phyloP scores from a whole-genome alignment of 2,888 invertebrate genomes.

The Stenodema calcarata region DNA sequence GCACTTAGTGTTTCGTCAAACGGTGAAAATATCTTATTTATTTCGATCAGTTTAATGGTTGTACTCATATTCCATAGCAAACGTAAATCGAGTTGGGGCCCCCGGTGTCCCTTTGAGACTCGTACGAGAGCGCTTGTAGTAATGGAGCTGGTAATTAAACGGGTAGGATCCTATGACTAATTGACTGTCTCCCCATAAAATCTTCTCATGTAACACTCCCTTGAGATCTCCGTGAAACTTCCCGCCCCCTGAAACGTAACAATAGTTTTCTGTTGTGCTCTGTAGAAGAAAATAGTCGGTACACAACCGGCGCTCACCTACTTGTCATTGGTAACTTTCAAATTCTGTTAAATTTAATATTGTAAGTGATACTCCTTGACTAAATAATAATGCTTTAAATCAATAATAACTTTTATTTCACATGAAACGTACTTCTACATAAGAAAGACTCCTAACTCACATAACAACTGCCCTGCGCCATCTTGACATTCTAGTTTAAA shows the following conservation, averaged over 20 bases:
- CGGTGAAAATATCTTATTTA: neutral
- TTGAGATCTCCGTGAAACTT: neutral
- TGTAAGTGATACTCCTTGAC: too few species aligned
- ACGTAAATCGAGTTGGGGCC: neutral
- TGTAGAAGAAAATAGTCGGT: too few species aligned
- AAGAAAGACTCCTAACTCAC: too few species aligned
- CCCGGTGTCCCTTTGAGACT: neutral
- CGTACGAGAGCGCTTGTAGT: neutral
- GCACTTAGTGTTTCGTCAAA: neutral
- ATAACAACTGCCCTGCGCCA: too few species aligned
- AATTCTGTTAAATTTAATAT: too few species aligned
- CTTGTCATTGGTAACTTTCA: too few species aligned
- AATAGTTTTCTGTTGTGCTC: neutral
- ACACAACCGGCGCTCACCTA: too few species aligned
- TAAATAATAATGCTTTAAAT: too few species aligned
- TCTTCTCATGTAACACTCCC: neutral
- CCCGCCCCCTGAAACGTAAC: neutral
- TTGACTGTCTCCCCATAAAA: constrained; percentile 9
- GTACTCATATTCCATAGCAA: neutral
- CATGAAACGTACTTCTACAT: too few species aligned
- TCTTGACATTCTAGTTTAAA: too few species aligned
- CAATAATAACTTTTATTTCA: too few species aligned
- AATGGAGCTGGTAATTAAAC: constrained; percentile 32
- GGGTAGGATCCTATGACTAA: constrained; percentile 16
- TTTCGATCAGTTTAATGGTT: neutral